phyloP scores from a whole-genome alignment of 2,888 invertebrate genomes.

The Branchellion lobata region DNA sequence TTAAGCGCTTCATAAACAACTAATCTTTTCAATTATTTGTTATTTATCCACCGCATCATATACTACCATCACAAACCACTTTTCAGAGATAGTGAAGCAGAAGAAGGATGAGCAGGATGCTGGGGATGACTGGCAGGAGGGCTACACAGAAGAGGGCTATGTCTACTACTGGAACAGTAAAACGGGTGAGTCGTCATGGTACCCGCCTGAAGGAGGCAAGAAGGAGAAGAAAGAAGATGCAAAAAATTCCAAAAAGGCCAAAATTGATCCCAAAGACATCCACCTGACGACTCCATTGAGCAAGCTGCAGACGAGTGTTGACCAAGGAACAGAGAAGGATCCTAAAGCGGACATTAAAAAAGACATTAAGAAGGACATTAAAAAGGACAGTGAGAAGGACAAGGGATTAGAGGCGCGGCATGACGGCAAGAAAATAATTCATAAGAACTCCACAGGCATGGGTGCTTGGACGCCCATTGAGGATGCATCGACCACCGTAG shows the following conservation, averaged over 20 bases:
- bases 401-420: background rate
- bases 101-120: conserved; percentile 6
- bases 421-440: too few species aligned
- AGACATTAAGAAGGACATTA: background rate
- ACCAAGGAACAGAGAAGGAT: background rate
- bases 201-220: background rate
- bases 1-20: too few species aligned
- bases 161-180: conserved; percentile 83
- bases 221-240: background rate
- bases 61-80: too few species aligned
- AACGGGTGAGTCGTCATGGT: conserved; percentile 62
- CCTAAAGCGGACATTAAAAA: background rate
- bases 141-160: conserved; percentile 74
- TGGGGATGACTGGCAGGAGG: conserved; percentile 74
- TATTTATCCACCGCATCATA: too few species aligned
- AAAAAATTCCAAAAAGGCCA: background rate
- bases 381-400: background rate
- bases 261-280: background rate
- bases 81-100: background rate
- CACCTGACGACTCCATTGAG: background rate
- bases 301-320: background rate
- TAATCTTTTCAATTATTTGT: too few species aligned
- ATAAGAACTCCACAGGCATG: background rate
- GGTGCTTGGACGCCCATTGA: background rate
- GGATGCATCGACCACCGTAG: background rate